These are phyloP conservation scores for Vanessa tameamea DNA, from an alignment of 1,140 invertebrate species.

Conservation along the genomic window DNA sequence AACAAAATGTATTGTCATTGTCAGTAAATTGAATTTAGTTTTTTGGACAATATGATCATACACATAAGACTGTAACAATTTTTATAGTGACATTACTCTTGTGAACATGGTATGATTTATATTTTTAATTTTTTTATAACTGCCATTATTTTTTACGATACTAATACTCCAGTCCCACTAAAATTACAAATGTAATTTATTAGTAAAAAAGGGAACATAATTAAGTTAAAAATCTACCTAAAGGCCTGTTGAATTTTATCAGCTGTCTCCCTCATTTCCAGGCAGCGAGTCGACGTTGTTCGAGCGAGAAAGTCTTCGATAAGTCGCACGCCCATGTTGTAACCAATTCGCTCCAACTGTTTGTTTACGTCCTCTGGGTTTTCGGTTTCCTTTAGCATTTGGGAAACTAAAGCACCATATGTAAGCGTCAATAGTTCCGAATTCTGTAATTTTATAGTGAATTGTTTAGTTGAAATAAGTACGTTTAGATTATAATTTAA, in stretches of 20 bases:
- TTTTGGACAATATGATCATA: too few species aligned
- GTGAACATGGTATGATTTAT: too few species aligned
- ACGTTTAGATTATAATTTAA: neutral
- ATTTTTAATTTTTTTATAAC: too few species aligned
- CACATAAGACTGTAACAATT: too few species aligned
- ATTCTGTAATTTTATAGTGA: conserved; percentile 85
- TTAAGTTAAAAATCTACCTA: conserved; percentile 47
- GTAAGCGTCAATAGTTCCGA: conserved; percentile 98
- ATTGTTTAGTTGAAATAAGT: neutral
- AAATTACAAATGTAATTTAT: neutral
- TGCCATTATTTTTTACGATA: too few species aligned
- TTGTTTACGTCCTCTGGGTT: conserved; percentile 98
- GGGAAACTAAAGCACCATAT: conserved; percentile 97
- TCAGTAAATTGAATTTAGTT: too few species aligned
- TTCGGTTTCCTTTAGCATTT: conserved; percentile 98
- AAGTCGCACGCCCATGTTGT: conserved; percentile 98
- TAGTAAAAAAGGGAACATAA: neutral
- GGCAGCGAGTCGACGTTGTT: conserved; percentile 93
- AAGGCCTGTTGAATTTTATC: conserved; percentile 94
- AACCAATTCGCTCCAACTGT: conserved; percentile 95
- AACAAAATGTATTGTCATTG: too few species aligned
- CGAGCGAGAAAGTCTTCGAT: conserved; percentile 99
- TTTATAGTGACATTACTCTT: too few species aligned
- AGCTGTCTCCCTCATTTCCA: conserved; percentile 97
- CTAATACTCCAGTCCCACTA: too few species aligned